Conservation (phyloP, 2,797 vertebrate genomes). For the Halcyon badia region DNA sequence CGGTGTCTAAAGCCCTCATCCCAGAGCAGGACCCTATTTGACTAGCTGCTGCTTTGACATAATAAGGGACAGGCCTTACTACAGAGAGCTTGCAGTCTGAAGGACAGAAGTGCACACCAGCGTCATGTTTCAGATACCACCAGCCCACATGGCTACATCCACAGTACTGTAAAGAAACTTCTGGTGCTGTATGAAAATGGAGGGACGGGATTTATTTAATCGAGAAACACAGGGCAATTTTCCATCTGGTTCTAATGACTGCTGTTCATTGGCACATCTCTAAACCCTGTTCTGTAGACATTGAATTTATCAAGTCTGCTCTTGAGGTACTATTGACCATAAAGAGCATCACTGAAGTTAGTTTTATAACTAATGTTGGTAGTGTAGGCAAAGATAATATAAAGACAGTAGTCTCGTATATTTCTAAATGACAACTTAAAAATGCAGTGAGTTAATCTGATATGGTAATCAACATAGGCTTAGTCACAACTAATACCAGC, state of each 20-base stretch:
- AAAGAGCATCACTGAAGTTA: not conserved
- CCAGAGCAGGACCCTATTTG: not conserved
- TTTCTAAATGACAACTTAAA: not conserved
- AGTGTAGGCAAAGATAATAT: not conserved
- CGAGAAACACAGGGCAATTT: not conserved
- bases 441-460: not conserved
- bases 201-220: not conserved
- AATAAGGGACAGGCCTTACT: not conserved
- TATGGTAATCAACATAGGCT: not conserved
- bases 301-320: not conserved
- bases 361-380: not conserved
- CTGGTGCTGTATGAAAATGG: not conserved
- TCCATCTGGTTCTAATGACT: not conserved
- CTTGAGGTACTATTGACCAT: not conserved
- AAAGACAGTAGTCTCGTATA: not conserved
- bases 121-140: not conserved
- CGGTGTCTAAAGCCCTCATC: conserved; percentile 1
- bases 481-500: not conserved
- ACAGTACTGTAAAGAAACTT: not conserved
- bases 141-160: not conserved
- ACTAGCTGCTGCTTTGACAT: not conserved
- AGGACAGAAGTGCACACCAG: not conserved
- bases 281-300: not conserved
- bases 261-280: not conserved
- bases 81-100: not conserved